These are phyloP conservation scores for Dynastes hyllus DNA, from an alignment of 2,888 invertebrate species.

Conservation along the genomic window DNA sequence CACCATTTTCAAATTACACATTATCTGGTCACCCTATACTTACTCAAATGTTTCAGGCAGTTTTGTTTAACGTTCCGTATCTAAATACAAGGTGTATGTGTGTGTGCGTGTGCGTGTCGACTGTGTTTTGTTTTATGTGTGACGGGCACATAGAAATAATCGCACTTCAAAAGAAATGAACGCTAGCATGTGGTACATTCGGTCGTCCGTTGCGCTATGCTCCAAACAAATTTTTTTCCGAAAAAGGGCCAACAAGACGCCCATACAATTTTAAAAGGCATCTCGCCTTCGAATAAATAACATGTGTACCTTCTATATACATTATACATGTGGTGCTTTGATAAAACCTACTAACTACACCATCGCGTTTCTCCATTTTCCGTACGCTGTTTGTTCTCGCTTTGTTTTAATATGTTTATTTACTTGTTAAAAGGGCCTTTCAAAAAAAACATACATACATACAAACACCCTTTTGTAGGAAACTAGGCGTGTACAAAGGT, in stretches of 20 bases:
- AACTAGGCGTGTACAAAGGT: too few relatives aligned
- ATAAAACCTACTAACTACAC: background rate
- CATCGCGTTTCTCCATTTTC: background rate
- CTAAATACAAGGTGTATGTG: background rate
- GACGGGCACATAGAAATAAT: constrained; percentile 13
- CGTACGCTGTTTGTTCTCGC: background rate
- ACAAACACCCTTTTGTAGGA: too few relatives aligned
- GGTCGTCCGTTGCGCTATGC: background rate
- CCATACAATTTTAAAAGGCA: too few relatives aligned
- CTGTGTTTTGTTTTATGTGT: constrained; percentile 14
- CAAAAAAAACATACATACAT: too few relatives aligned
- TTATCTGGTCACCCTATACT: background rate
- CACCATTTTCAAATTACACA: background rate
- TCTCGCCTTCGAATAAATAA: constrained; percentile 8
- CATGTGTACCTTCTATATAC: background rate
- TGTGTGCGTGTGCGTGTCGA: background rate
- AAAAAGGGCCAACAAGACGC: too few relatives aligned
- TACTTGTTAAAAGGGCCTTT: too few relatives aligned
- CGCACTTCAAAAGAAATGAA: constrained; percentile 27
- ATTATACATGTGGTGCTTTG: background rate
- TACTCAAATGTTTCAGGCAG: background rate
- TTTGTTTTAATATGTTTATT: constrained; percentile 12
- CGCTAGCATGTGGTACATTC: background rate
- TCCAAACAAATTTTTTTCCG: constrained; percentile 18
- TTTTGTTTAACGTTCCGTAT: constrained; percentile 13